These are phyloP conservation scores for Gastracanthus pulcherrimus DNA, from an alignment of 2,888 invertebrate genomes.

Conservation along the genomic window DNA sequence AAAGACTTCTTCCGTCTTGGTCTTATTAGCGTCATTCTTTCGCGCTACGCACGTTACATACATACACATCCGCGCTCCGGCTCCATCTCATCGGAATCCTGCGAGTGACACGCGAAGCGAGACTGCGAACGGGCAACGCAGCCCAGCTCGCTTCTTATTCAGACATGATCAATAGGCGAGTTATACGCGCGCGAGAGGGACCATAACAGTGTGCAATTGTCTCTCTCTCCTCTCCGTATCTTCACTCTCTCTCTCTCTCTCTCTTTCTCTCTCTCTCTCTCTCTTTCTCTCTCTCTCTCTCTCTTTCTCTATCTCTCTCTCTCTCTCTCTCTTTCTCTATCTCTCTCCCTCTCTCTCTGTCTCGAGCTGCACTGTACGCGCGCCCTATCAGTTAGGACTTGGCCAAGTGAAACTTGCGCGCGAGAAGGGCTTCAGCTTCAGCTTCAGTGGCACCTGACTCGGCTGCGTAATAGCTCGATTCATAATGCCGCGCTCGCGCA, in stretches of 20 bases:
- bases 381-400: conserved; percentile 45
- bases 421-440: not conserved
- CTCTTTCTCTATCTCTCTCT: no score
- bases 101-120: conserved; percentile 13
- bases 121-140: not conserved
- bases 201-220: no score
- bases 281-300: no score
- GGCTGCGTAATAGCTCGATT: conserved; percentile 36
- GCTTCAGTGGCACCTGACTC: conserved; percentile 63
- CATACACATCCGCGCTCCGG: not conserved
- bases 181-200: not conserved
- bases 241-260: no score
- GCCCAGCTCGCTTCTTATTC: not conserved
- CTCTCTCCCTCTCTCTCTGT: no score
- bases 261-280: no score
- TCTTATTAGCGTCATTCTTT: not conserved
- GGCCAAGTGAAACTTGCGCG: conserved; percentile 41
- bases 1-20: not conserved
- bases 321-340: no score
- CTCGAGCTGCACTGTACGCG: no score
- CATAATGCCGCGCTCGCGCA: conserved; percentile 34
- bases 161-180: conserved; percentile 35
- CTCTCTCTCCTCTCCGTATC: no score
- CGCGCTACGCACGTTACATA: not conserved
- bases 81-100: conserved; percentile 13